Conservation (phyloP, 2,797 vertebrate species). For the Sebastes cheni region DNA sequence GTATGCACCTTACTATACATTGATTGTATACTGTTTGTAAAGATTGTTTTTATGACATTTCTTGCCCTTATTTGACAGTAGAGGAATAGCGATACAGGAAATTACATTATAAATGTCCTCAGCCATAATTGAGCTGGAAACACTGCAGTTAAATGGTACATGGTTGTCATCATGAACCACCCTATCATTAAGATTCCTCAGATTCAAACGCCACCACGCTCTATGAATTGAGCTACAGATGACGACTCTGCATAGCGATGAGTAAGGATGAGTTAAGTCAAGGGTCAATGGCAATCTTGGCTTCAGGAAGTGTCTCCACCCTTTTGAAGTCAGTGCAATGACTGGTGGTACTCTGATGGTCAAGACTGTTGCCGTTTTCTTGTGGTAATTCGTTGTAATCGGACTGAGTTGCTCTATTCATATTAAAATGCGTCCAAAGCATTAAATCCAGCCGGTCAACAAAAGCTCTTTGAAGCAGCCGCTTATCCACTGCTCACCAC, state of each 20-base stretch:
- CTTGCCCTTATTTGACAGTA: neutral
- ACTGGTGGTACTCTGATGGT: neutral
- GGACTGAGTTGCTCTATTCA: slow-evolving; percentile 41
- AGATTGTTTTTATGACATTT: neutral
- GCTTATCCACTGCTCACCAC: slow-evolving; percentile 33
- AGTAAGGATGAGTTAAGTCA: neutral
- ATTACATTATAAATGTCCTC: neutral
- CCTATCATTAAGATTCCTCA: neutral
- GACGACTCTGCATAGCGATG: neutral
- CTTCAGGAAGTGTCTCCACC: slow-evolving; percentile 1
- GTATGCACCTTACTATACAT: neutral
- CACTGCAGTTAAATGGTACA: neutral
- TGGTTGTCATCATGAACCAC: neutral
- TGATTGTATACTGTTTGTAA: neutral
- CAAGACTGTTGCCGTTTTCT: neutral
- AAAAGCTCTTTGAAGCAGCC: slow-evolving; percentile 46
- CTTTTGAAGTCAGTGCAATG: slow-evolving; percentile 21
- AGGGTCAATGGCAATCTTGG: neutral
- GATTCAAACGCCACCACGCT: neutral
- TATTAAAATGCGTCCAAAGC: slow-evolving; percentile 47
- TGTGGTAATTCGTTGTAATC: slow-evolving; percentile 34
- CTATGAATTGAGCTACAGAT: slow-evolving; percentile 2
- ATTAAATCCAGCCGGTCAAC: slow-evolving; percentile 39
- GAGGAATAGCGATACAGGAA: neutral
- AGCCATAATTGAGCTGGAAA: neutral